Evolutionary conservation across 2,888 invertebrate species (phyloP).

Genomic region (Callyntrura sp.): DNA sequence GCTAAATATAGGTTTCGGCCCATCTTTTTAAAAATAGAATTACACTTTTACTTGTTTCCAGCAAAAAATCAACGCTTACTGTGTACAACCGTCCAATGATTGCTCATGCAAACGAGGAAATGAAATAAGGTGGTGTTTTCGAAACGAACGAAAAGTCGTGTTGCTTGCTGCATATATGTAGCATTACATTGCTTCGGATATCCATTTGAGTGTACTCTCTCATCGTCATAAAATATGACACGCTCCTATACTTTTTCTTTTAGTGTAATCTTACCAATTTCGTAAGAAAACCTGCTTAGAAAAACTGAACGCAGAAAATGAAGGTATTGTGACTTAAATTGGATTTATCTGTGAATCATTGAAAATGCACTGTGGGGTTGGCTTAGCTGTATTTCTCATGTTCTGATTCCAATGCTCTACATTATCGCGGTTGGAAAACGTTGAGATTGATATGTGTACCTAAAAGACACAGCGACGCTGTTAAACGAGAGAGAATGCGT

Average conservation of each 20-base stretch:
- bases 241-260: not conserved
- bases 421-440: too few species aligned
- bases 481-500: too few species aligned
- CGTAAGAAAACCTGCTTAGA: conserved; percentile 20
- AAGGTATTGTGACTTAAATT: conserved; percentile 53
- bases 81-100: conserved; percentile 6
- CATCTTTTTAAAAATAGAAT: conserved; percentile 84
- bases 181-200: too few species aligned
- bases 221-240: not conserved
- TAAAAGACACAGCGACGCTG: not conserved
- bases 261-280: not conserved
- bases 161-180: too few species aligned
- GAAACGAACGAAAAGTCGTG: not conserved
- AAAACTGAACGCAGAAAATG: not conserved
- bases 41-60: conserved; percentile 68
- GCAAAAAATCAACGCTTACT: conserved; percentile 48
- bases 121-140: not conserved
- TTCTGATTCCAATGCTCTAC: not conserved
- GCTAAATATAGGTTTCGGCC: conserved; percentile 83
- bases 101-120: not conserved
- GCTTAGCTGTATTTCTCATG: not conserved
- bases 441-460: too few species aligned
- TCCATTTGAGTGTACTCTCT: not conserved
- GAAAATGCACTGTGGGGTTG: not conserved
- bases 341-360: conserved; percentile 62